phyloP scores from a whole-genome alignment of 2,113 vertebrate genomes.

The Tor tambroides region DNA sequence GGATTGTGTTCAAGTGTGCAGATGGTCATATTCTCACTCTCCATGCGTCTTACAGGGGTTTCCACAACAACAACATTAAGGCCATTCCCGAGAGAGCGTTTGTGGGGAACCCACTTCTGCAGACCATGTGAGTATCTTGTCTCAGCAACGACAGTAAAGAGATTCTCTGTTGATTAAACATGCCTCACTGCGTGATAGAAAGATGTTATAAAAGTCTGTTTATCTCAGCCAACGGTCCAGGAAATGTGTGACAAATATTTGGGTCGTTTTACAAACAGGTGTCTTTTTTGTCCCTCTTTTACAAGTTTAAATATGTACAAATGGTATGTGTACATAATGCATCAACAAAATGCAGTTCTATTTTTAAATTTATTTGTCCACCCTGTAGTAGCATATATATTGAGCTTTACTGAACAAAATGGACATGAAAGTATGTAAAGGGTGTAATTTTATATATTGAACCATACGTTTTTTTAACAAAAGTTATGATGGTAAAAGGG shows the following conservation, averaged over 20 bases:
- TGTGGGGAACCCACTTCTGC: constrained; percentile 90
- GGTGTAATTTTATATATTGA: neutral
- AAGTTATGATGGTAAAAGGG: neutral
- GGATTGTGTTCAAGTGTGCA: neutral
- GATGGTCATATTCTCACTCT: constrained; percentile 52
- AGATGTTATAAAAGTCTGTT: neutral
- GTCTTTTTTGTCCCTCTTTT: neutral
- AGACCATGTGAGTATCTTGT: constrained; percentile 87
- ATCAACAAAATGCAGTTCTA: neutral
- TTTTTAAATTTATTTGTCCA: neutral
- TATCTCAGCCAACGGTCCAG: neutral
- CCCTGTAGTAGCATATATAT: neutral
- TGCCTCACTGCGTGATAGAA: neutral
- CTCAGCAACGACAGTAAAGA: neutral
- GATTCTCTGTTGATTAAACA: constrained; percentile 12
- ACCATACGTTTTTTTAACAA: neutral
- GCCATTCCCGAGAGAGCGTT: constrained; percentile 93
- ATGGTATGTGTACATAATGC: neutral
- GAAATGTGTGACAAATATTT: neutral
- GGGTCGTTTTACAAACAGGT: neutral
- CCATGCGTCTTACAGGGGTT: constrained; percentile 78
- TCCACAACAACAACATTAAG: constrained; percentile 97
- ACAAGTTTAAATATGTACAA: neutral
- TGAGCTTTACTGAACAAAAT: neutral
- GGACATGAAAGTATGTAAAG: neutral